Evolutionary conservation across 2,888 invertebrate species (phyloP), one percentile per base, ranked within the genome.

Genomic region (Drosophila nr. perissopoda): DNA sequence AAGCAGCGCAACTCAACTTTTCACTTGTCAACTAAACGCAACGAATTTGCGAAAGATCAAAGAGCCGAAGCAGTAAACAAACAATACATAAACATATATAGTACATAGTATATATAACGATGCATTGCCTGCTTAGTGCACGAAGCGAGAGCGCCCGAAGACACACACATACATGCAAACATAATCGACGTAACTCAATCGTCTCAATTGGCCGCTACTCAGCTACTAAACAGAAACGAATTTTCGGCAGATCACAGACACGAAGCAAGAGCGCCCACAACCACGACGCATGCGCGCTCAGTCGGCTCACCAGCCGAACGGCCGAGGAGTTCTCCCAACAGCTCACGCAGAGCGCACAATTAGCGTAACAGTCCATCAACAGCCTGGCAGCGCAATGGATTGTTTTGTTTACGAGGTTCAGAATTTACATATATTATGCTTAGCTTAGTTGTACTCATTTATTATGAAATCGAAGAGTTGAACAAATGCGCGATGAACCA

Each of bases 391-490:
- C 25, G 46, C 16, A 16, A 46, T 16, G 21, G 16, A 16, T 7
- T 21, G 4, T 7, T 8, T 2, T 46, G 7, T 16, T 7, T 25
- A 25, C 25, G 13, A 25, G 8, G 46, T 46, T 25, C 16, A 25
- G 16, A 7, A 16, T 4, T 46, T 46, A 46, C 16, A 46, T 16
- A 8, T 46, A 25, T 16, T 16, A 16, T 46, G 25, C 46, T 46
- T 27, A 4, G 21, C 25, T 8, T 25, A 16, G 25, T 46, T 25
- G 27, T 46, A 25, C 16, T 25, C 25, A 46, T 73, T 52, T 52
- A 59, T 31, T 36, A 51, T 53, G 54, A 38, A 70, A 54, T 77
- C 36, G 46, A 63, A 72, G 78, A 60, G 52, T 70, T 65, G 25
- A 56, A 54, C 48, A 38, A 42, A 70, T 62, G 48, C 46, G 16